phyloP scores from a whole-genome alignment of 2,888 invertebrate species.

The Tromatobia lineatoria region DNA sequence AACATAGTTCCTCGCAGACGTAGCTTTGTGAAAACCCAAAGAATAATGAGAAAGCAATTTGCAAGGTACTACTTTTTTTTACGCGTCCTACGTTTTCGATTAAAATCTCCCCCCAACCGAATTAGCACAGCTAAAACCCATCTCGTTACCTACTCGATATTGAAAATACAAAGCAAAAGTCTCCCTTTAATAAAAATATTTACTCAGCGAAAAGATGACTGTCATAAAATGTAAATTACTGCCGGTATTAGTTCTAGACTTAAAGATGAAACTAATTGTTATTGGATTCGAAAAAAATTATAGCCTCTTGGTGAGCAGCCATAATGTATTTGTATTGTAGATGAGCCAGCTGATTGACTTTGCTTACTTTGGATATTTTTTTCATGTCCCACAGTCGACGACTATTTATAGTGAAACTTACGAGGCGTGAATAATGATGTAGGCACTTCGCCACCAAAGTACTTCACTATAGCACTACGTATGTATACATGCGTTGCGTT shows the following conservation, averaged over 20 bases:
- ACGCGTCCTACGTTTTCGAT: no score
- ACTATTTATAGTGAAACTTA: not conserved
- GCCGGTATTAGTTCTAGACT: not conserved
- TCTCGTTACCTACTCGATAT: no score
- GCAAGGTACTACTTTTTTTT: no score
- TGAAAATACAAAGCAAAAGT: not conserved
- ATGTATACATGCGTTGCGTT: not conserved
- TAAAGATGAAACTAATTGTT: not conserved
- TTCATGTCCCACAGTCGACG: not conserved
- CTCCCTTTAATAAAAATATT: not conserved
- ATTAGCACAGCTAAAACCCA: no score
- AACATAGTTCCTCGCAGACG: no score
- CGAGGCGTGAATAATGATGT: slow-evolving; percentile 18
- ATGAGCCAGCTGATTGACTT: not conserved
- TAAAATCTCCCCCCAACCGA: no score
- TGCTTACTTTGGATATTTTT: not conserved
- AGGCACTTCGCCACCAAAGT: not conserved
- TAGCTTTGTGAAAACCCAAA: no score
- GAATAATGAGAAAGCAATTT: no score
- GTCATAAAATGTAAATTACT: not conserved
- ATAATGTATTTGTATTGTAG: not conserved
- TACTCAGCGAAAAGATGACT: not conserved
- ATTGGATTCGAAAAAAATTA: not conserved
- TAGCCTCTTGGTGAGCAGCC: not conserved
- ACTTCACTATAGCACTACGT: not conserved